Evolutionary conservation across 2,888 invertebrate genomes (phyloP).

Genomic region (Matsumyia berberina): DNA sequence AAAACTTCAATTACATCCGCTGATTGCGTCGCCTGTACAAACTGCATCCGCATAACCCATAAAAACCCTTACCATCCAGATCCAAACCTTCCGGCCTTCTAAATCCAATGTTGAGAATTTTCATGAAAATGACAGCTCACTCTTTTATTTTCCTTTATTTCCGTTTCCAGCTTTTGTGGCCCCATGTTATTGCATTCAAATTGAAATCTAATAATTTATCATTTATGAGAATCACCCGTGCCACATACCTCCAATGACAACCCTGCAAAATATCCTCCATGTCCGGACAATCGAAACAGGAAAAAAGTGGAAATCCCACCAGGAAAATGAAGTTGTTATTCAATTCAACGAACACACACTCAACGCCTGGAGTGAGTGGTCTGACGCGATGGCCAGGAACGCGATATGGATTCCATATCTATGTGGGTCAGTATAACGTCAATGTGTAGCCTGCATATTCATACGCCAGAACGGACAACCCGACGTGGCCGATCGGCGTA

Average conservation of each 20-base stretch:
- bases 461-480: constrained; percentile 35
- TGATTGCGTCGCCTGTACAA: constrained; percentile 61
- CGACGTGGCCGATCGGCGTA: constrained; percentile 28
- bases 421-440: constrained; percentile 77
- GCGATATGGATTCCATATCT: constrained; percentile 73
- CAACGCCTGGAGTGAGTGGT: background rate
- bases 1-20: constrained; percentile 74
- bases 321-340: constrained; percentile 71
- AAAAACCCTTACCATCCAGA: constrained; percentile 8
- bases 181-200: constrained; percentile 71
- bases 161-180: constrained; percentile 41
- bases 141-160: constrained; percentile 29
- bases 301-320: constrained; percentile 17
- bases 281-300: constrained; percentile 31
- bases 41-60: constrained; percentile 46
- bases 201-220: constrained; percentile 76
- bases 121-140: constrained; percentile 62
- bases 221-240: constrained; percentile 66
- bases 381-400: constrained; percentile 14
- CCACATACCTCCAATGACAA: constrained; percentile 1
- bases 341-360: constrained; percentile 69
- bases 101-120: constrained; percentile 48
- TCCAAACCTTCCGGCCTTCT: constrained; percentile 2
- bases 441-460: constrained; percentile 51
- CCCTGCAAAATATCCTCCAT: constrained; percentile 1